phyloP scores from a whole-genome alignment of 1,140 invertebrate species.

The Metaphire vulgaris region DNA sequence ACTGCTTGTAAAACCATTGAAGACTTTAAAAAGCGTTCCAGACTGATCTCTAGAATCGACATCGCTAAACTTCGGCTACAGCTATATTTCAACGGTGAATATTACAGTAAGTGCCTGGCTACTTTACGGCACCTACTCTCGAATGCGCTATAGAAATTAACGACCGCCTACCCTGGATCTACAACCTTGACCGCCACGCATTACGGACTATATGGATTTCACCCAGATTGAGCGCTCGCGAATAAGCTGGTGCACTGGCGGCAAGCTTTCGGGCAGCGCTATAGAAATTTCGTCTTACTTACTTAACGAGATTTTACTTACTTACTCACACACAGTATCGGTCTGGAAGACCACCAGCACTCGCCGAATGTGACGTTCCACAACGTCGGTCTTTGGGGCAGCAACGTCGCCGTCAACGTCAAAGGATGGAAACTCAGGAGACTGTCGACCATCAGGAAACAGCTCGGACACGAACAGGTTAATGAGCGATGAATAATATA shows the following conservation, averaged over 20 bases:
- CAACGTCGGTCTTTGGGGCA: neutral
- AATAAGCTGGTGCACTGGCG: neutral
- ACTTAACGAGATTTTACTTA: no score
- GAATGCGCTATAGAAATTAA: neutral
- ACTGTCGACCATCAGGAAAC: neutral
- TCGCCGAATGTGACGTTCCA: neutral
- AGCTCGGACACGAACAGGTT: neutral
- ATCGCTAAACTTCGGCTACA: no score
- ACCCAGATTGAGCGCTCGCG: neutral
- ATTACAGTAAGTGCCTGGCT: no score
- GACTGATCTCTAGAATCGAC: neutral
- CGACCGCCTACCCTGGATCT: neutral
- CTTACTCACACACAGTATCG: no score
- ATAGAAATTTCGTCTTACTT: no score
- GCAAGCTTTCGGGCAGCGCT: no score
- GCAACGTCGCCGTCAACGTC: neutral
- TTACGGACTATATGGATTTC: neutral
- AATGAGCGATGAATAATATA: no score
- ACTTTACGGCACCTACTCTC: no score
- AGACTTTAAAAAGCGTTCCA: neutral
- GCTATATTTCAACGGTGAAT: no score
- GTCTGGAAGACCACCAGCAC: neutral
- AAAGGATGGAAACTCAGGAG: neutral
- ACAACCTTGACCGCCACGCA: neutral
- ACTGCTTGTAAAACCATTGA: no score